Evolutionary conservation across 2,888 invertebrate species (phyloP), one percentile per base, ranked within the genome.

Genomic region (Eupithecia subumbrata): DNA sequence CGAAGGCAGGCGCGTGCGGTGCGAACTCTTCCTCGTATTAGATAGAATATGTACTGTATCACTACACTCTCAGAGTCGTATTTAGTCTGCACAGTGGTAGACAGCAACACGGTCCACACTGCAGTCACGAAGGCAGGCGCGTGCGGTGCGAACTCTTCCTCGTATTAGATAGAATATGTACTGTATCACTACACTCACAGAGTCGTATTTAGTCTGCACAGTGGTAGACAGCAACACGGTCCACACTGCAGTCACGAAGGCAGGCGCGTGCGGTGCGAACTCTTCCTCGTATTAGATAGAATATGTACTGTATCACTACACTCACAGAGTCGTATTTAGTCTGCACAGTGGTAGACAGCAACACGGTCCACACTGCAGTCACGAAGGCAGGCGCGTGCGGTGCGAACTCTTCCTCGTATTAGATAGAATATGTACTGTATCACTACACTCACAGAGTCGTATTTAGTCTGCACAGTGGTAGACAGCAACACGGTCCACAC

Each of bases 211-310:
- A 1, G 98, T 96, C 88, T 98, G 96, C 52, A 96, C 96, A 4
- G 98, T 97, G 3, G 98, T 98, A 43, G 97, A 96, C 18, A 98
- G 97, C 69, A 99, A 95, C 70, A 99, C 95, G 79, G 97, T 97
- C 99, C 99, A 99, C 74, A 99, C 97, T 72, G 97, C 98, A 0
- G 97, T 98, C n/a, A 99, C 99, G 95, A 99, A 99, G 76, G 96
- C 96, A 0, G 98, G 97, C 82, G 99, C 96, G 91, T 97, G 98
- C 0, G 97, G 97, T 16, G 96, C 96, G 90, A 99, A 99, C 89
- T 99, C 99, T 30, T 66, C 99, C 66, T 12, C 99, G 86, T 99
- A 99, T 88, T 99, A 99, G 85, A 98, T 97, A 0, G 99, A 99
- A 91, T 99, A 99, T 73, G 99, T 94, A 0, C 97, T 9, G 18